Evolutionary conservation across 2,797 vertebrate genomes (phyloP).

Genomic region (Florisuga fusca): DNA sequence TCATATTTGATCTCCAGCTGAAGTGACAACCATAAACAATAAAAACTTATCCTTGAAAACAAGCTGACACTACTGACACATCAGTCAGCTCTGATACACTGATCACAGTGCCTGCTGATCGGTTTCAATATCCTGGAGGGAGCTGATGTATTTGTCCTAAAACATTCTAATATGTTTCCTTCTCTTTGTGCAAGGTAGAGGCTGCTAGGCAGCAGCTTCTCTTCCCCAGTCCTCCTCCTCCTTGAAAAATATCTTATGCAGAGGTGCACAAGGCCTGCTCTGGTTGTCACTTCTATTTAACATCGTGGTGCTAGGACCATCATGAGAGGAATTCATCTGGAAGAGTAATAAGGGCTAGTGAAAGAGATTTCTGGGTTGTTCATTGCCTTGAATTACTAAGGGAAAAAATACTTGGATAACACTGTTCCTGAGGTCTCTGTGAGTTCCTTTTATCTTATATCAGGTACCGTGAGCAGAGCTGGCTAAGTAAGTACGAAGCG

Average conservation of each 20-base stretch:
- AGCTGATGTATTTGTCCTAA: constrained; percentile 3
- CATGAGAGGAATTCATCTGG: not conserved
- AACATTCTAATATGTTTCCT: not conserved
- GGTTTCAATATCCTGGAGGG: constrained; percentile 9
- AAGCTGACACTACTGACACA: not conserved
- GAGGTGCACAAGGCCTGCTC: not conserved
- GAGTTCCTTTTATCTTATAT: not conserved
- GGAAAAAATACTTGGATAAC: not conserved
- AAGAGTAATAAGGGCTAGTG: not conserved
- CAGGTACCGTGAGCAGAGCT: not conserved
- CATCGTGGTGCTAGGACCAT: not conserved
- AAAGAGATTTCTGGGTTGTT: not conserved
- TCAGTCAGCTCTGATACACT: not conserved
- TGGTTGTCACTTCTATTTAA: constrained; percentile 21
- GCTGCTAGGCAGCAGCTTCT: not conserved
- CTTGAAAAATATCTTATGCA: not conserved
- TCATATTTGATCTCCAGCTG: constrained; percentile 1
- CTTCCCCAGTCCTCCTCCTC: not conserved
- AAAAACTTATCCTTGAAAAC: constrained; percentile 1
- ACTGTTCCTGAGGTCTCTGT: accelerated
- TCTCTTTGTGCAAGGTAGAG: not conserved
- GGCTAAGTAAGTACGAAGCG: not conserved
- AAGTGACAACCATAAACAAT: constrained; percentile 23
- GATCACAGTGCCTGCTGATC: constrained; percentile 5
- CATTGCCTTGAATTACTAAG: not conserved